These are phyloP conservation scores for Lochmaea capreae DNA, from an alignment of 2,888 invertebrate species.

Conservation along the genomic window DNA sequence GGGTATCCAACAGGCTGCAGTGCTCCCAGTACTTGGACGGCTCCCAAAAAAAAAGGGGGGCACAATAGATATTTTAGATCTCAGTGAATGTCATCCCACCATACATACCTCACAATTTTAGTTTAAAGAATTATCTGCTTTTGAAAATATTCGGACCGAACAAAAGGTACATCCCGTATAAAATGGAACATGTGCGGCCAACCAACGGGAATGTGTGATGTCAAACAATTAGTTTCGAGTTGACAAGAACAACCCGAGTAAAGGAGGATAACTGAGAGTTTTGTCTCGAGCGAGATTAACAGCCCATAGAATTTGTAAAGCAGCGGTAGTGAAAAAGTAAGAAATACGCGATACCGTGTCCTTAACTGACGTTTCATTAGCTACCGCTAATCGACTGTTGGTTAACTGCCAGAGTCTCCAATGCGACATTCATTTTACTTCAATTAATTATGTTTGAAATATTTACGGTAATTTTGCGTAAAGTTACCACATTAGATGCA, in stretches of 20 bases:
- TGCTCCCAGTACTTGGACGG: no score
- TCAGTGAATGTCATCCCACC: no score
- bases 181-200: conserved; percentile 15
- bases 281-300: conserved; percentile 38
- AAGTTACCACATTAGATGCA: conserved; percentile 6
- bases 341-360: conserved; percentile 45
- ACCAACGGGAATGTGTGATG: conserved; percentile 30
- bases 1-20: no score
- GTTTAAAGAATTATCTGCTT: no score
- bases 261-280: conserved; percentile 29
- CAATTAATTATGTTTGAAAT: conserved; percentile 36
- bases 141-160: no score
- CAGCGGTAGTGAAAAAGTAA: conserved; percentile 45
- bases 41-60: no score
- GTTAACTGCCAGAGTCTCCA: conserved; percentile 52
- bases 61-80: no score
- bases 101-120: no score
- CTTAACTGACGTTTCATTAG: conserved; percentile 58
- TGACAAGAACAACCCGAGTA: conserved; percentile 31
- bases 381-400: conserved; percentile 58
- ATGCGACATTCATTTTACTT: conserved; percentile 44
- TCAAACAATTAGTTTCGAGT: conserved; percentile 33
- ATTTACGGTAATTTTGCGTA: conserved; percentile 29
- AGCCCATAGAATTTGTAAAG: conserved; percentile 45
- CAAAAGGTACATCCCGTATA: conserved; percentile 10